Percentiles rank a stretch among this genome's conserved stretches.
Evolutionary conservation across 2,113 vertebrate species (phyloP).

Genomic region (Odocoileus virginianus): DNA sequence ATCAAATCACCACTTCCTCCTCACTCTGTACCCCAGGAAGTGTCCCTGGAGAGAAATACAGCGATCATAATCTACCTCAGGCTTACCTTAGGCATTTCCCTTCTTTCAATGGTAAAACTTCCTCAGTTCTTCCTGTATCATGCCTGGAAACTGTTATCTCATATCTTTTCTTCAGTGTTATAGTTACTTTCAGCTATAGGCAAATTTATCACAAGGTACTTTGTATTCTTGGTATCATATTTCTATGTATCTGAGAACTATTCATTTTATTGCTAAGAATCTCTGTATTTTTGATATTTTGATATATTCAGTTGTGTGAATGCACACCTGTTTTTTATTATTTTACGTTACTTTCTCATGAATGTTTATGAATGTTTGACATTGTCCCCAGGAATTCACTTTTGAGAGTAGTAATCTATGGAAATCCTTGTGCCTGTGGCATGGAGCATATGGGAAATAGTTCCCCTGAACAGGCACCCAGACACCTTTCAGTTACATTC

Average conservation of each 20-base stretch:
- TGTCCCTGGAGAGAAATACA: neutral
- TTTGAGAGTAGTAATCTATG: neutral
- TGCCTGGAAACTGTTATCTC: neutral
- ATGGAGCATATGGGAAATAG: neutral
- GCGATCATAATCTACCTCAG: too few relatives aligned
- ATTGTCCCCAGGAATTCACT: neutral
- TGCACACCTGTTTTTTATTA: neutral
- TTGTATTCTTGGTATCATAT: neutral
- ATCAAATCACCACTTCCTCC: neutral
- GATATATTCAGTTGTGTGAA: neutral
- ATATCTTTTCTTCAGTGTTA: neutral
- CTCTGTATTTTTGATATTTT: neutral
- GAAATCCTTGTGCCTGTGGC: neutral
- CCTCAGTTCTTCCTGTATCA: neutral
- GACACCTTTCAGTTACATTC: neutral
- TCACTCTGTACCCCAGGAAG: neutral
- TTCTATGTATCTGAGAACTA: neutral
- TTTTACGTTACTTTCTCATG: neutral
- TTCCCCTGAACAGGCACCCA: neutral
- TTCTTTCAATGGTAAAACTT: neutral
- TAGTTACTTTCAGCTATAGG: neutral
- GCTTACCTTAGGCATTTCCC: neutral
- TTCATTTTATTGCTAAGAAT: neutral
- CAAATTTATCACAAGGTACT: neutral
- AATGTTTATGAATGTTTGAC: neutral